Base-by-base conservation (phyloP, 2,797 vertebrate genomes). In the Pangasius macronema region DNA sequence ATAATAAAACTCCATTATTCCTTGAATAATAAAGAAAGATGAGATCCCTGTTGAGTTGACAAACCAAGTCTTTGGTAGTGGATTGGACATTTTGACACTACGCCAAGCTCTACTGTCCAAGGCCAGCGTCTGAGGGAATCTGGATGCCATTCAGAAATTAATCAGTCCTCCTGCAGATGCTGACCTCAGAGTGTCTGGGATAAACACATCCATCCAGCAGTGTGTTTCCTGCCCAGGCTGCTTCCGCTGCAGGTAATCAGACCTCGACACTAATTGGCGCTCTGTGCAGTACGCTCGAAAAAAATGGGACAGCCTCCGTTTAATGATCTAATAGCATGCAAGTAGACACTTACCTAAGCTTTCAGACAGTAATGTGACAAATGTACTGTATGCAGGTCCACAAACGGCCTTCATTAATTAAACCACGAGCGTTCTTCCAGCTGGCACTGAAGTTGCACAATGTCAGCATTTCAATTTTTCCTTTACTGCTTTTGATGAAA, bases 111-210 rank as follows among this genome's bases (percentile, higher is more conserved):
- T 46, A n/a, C 39, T 82, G 33, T 59, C 85, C 49, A 65, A 85
- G 46, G 5, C 65, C 14, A 65, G 65, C 6, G 1, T 51, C 9
- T 72, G 63, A 76, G 72, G 87, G 92, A 90, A 73, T 91, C 91
- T 94, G 94, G 93, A 94, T 93, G 94, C 91, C 89, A 93, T 92
- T 93, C 94, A 94, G 93, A 92, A 95, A 95, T 94, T 95, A 95
- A 95, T 95, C 94, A 95, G 91, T 91, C 89, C 79, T 92, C 89
- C 92, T 93, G 91, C 93, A 95, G 95, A 95, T 93, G 86, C 92
- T 95, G 94, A 96, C 94, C 94, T 96, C 94, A 93, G 89, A 83
- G 84, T 86, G 20, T 57, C 73, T 86, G 89, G 92, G 88, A 93
- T 93, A 95, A 95, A 94, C 93, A 94, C 89, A 91, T 36, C 86